Evolutionary conservation across 2,797 vertebrate genomes (phyloP).

Genomic region (Gallinago nigripennis): DNA sequence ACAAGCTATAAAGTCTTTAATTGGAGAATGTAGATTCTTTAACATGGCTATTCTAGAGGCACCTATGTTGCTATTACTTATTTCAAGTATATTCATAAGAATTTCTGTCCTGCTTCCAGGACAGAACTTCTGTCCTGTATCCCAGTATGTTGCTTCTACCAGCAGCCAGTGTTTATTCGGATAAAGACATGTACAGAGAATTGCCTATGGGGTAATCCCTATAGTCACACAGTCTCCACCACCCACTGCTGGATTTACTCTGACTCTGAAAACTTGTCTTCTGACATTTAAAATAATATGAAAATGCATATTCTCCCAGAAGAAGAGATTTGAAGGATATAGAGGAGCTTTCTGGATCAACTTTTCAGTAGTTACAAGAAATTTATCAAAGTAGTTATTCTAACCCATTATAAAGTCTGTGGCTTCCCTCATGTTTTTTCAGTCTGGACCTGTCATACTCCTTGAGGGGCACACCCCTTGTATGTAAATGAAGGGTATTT

Average conservation of each 20-base stretch:
- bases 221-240: background rate
- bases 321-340: background rate
- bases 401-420: background rate
- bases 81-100: background rate
- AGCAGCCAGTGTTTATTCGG: accelerated
- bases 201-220: background rate
- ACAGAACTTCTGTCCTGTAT: no score
- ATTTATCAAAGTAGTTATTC: background rate
- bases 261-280: background rate
- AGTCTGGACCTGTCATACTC: background rate
- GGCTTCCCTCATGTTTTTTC: background rate
- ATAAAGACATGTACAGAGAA: background rate
- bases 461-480: background rate
- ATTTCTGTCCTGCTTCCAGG: background rate
- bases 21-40: background rate
- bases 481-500: background rate
- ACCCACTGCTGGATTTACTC: background rate
- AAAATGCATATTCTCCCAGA: background rate
- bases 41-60: background rate
- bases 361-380: background rate
- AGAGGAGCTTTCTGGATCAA: background rate
- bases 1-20: background rate
- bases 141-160: background rate
- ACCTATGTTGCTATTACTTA: accelerated
- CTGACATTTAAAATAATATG: background rate